Evolutionary conservation across 2,113 vertebrate species (phyloP).

Genomic region (Notothenia coriiceps): DNA sequence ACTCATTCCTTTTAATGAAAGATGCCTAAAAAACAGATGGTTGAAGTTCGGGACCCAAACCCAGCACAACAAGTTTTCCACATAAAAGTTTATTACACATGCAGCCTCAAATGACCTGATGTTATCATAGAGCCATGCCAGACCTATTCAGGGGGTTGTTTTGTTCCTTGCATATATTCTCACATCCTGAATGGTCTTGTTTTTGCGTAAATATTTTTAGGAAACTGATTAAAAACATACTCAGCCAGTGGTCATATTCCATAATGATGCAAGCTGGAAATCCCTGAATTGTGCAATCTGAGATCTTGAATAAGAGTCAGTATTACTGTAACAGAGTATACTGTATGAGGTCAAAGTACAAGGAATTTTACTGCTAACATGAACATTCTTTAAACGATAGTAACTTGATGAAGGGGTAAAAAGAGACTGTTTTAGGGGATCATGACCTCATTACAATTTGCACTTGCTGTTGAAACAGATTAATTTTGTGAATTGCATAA

Average conservation of each 20-base stretch:
- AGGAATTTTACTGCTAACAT: background rate
- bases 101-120: background rate
- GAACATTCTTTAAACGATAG: too few relatives aligned
- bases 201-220: constrained; percentile 4
- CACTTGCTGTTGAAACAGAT: constrained; percentile 8
- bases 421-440: background rate
- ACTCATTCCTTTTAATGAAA: constrained; percentile 64
- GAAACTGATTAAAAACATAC: background rate
- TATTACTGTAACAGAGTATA: background rate
- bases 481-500: background rate
- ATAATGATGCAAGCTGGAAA: constrained; percentile 24
- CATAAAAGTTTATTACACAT: constrained; percentile 3
- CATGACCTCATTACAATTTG: background rate
- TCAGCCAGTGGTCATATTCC: background rate
- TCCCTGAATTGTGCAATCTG: constrained; percentile 30
- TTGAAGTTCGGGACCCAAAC: constrained; percentile 31
- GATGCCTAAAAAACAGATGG: constrained; percentile 53
- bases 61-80: constrained; percentile 11
- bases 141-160: background rate
- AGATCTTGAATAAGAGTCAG: constrained; percentile 12
- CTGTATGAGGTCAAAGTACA: background rate
- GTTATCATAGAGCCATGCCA: background rate
- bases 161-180: background rate
- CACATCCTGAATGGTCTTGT: background rate
- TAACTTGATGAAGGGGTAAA: background rate